A percentile compares a stretch with the other conserved stretches of the same genome.
phyloP scores from a whole-genome alignment of 2,797 vertebrate species.

The Acipenser ruthenus region DNA sequence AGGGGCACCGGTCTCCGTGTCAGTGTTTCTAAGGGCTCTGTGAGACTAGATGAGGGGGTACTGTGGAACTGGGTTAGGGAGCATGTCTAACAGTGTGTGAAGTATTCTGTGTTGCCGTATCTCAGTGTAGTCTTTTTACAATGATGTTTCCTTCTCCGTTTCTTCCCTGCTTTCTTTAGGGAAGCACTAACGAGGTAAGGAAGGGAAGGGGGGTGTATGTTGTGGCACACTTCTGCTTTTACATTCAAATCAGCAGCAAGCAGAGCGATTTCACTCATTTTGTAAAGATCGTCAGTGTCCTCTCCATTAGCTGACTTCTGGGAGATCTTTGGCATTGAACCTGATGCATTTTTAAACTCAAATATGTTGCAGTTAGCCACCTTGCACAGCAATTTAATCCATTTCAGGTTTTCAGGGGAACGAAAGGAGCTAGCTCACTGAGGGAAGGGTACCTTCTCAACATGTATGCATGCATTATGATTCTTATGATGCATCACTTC shows the following conservation, averaged over 20 bases:
- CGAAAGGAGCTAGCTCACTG: background rate
- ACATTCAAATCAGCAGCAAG: too few relatives aligned
- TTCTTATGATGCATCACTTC: background rate
- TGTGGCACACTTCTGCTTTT: slow-evolving; percentile 3
- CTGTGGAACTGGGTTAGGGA: too few relatives aligned
- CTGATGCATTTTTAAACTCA: background rate
- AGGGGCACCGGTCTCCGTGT: too few relatives aligned
- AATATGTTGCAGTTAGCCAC: background rate
- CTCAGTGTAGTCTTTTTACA: background rate
- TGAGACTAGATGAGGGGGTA: slow-evolving; percentile 87
- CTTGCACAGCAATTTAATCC: background rate
- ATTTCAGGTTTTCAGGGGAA: background rate
- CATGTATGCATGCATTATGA: background rate
- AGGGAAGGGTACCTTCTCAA: background rate
- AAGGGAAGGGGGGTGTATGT: slow-evolving; percentile 1
- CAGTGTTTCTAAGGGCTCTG: slow-evolving; percentile 26
- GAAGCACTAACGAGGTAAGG: slow-evolving; percentile 96
- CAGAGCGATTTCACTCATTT: background rate
- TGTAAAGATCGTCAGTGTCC: slow-evolving; percentile 1
- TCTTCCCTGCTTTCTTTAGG: slow-evolving; percentile 65
- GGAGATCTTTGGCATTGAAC: background rate
- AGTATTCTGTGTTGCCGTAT: too few relatives aligned
- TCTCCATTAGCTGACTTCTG: background rate
- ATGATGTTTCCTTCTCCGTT: slow-evolving; percentile 19
- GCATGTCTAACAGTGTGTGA: too few relatives aligned